A percentile compares a stretch with the other conserved stretches of the same genome.
Evolutionary conservation across 53 echinoderm and acorn worm genomes (phyloP).

Genomic region (Arbacia lixula): DNA sequence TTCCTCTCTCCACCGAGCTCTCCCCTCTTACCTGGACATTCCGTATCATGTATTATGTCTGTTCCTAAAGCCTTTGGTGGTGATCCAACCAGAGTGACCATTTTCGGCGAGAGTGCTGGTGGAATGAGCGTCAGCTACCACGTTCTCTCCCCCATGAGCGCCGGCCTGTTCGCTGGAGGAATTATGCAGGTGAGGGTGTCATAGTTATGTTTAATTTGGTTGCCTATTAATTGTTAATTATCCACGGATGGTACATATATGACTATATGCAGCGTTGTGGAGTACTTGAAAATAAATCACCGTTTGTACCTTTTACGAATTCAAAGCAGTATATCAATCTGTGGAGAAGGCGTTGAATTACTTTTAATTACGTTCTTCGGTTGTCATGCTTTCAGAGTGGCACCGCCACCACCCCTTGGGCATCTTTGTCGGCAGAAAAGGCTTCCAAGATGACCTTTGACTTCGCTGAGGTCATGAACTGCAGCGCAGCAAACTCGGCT

Average conservation of each 20-base stretch:
- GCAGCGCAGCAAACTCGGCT: not conserved
- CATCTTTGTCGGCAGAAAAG: not conserved
- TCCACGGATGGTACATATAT: too few species aligned
- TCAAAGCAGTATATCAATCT: too few species aligned
- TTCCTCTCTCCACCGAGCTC: too few species aligned
- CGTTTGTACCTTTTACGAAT: too few species aligned
- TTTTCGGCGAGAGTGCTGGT: constrained; percentile 39
- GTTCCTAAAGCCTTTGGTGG: constrained; percentile 41
- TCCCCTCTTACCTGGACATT: too few species aligned
- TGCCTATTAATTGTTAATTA: too few species aligned
- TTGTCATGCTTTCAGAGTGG: constrained; percentile 9
- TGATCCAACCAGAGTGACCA: constrained; percentile 33
- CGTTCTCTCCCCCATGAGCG: constrained; percentile 39
- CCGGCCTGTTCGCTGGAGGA: constrained; percentile 24
- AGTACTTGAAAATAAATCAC: too few species aligned
- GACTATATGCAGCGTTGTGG: too few species aligned
- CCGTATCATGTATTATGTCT: too few species aligned
- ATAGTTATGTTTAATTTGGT: too few species aligned
- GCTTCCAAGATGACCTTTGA: not conserved
- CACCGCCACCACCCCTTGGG: not conserved
- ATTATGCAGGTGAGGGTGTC: constrained; percentile 43
- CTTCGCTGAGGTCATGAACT: not conserved
- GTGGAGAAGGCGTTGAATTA: too few species aligned
- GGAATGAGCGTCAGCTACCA: constrained; percentile 15
- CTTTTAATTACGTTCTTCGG: too few species aligned